Evolutionary conservation across 2,888 invertebrate species (phyloP).

Genomic region (Eupithecia vulgata): DNA sequence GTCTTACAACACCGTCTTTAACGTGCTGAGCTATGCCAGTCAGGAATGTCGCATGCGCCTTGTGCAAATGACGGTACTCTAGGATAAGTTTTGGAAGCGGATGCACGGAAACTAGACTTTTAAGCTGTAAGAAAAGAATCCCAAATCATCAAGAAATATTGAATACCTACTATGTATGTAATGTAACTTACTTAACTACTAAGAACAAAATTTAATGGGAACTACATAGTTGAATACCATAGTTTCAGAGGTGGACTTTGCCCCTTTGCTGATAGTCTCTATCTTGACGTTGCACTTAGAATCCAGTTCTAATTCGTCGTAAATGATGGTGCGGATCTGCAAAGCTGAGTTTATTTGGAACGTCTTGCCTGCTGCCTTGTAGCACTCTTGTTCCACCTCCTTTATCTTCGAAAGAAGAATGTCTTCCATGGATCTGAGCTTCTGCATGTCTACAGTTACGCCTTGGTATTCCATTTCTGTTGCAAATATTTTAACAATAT

Average conservation of each 20-base stretch:
- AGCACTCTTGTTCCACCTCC: conserved; percentile 64
- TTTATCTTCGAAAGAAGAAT: conserved; percentile 59
- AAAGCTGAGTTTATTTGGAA: conserved; percentile 73
- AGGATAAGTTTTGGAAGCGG: conserved; percentile 74
- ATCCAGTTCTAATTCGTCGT: conserved; percentile 76
- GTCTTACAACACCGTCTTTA: conserved; percentile 62
- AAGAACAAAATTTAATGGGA: neutral
- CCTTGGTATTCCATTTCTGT: conserved; percentile 72
- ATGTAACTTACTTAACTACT: no score
- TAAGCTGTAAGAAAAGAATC: conserved; percentile 57
- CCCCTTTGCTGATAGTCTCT: conserved; percentile 65
- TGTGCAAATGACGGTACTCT: conserved; percentile 76
- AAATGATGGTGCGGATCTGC: conserved; percentile 74
- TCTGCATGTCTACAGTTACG: conserved; percentile 62
- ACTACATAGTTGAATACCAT: conserved; percentile 57
- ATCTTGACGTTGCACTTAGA: conserved; percentile 64
- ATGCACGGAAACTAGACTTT: conserved; percentile 65
- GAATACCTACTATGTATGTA: no score
- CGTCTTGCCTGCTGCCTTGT: conserved; percentile 65
- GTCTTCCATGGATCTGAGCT: conserved; percentile 66
- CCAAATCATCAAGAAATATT: neutral
- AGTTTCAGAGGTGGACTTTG: conserved; percentile 76
- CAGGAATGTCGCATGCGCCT: conserved; percentile 77
- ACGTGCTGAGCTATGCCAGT: conserved; percentile 72
- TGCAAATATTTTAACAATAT: neutral